Conservation (phyloP, 2,113 vertebrate genomes). For the Tor tambroides region DNA sequence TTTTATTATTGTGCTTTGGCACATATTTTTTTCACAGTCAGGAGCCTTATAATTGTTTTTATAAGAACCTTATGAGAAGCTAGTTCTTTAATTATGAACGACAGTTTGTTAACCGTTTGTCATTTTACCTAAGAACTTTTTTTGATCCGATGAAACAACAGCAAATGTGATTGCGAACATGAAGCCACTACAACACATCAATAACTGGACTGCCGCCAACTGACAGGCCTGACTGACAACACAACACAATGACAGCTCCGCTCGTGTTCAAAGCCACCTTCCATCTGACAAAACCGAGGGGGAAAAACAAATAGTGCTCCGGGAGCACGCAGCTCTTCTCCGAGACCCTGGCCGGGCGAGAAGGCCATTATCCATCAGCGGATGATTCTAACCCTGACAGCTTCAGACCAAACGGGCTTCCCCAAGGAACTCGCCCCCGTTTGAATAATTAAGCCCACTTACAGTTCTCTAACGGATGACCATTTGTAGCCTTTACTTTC, state of each 20-base stretch:
- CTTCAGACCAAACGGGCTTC: constrained; percentile 62
- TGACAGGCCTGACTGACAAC: constrained; percentile 10
- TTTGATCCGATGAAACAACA: not conserved
- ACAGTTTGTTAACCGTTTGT: not conserved
- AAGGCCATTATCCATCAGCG: constrained; percentile 69
- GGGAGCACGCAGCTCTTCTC: constrained; percentile 62
- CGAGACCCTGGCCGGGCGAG: constrained; percentile 51
- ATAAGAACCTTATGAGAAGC: no score
- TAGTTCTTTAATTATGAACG: not conserved
- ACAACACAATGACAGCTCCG: constrained; percentile 60
- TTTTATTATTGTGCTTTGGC: no score
- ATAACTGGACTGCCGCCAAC: constrained; percentile 41
- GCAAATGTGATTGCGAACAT: constrained; percentile 6
- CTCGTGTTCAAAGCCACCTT: constrained; percentile 56
- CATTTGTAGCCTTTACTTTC: constrained; percentile 67
- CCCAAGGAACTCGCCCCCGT: constrained; percentile 66
- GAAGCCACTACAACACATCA: constrained; percentile 43
- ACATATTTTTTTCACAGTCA: no score
- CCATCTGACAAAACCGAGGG: constrained; percentile 44
- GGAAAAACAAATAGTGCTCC: constrained; percentile 45
- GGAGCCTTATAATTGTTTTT: no score
- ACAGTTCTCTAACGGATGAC: constrained; percentile 63
- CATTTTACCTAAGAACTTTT: not conserved
- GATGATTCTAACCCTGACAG: constrained; percentile 69
- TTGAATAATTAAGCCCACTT: constrained; percentile 75